A percentile compares a stretch with the other conserved stretches of the same genome.
phyloP scores from a whole-genome alignment of 2,888 invertebrate genomes.

The Sarcophaga rosellei region DNA sequence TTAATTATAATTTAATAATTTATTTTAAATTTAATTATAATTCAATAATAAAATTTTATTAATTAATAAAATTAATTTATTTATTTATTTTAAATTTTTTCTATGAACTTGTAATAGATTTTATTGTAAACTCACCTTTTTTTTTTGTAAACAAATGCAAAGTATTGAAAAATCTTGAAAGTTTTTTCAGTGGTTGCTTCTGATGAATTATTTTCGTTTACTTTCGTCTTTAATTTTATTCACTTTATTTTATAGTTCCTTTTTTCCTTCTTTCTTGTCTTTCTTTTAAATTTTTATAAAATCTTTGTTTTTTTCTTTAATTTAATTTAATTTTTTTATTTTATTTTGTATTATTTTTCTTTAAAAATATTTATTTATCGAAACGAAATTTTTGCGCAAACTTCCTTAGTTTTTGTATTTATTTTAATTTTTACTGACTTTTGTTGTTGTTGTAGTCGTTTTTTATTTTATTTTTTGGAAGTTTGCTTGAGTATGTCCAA shows the following conservation, averaged over 20 bases:
- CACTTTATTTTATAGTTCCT: slow-evolving; percentile 12
- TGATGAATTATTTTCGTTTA: neutral
- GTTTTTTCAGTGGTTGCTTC: neutral
- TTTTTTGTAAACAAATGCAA: neutral
- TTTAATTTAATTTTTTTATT: slow-evolving; percentile 62
- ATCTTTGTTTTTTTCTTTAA: slow-evolving; percentile 62
- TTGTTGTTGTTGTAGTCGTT: too few species aligned
- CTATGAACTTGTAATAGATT: too few species aligned
- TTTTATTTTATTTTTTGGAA: slow-evolving; percentile 48
- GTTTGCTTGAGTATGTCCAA: slow-evolving; percentile 75
- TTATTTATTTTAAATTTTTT: neutral
- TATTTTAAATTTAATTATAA: too few species aligned
- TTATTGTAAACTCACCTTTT: neutral
- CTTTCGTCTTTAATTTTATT: neutral
- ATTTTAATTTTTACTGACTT: neutral
- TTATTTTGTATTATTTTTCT: slow-evolving; percentile 66
- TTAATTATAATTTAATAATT: too few species aligned
- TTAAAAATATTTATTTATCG: slow-evolving; percentile 73
- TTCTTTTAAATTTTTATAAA: slow-evolving; percentile 51
- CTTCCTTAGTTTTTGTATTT: slow-evolving; percentile 67
- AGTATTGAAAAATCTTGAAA: slow-evolving; percentile 24
- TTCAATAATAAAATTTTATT: too few species aligned
- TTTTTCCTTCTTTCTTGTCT: slow-evolving; percentile 22
- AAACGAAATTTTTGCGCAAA: slow-evolving; percentile 81
- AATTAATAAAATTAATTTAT: too few species aligned